Percentiles rank a stretch among this genome's conserved stretches.
These are phyloP conservation scores for Anastrepha ludens DNA, from an alignment of 1,140 invertebrate species.

Conservation along the genomic window DNA sequence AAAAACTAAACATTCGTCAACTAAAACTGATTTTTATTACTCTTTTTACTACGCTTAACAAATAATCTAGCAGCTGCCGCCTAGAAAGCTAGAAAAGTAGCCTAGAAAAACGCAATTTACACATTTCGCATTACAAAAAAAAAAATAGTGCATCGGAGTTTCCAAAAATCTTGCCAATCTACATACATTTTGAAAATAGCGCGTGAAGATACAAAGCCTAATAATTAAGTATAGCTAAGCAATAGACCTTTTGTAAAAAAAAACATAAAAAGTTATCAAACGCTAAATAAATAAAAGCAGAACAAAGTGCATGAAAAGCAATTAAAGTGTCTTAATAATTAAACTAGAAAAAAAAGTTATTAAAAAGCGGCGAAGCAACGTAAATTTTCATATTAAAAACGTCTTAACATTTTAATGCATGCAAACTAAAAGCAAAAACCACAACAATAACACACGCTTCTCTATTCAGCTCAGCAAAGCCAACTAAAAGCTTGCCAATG, in stretches of 20 bases:
- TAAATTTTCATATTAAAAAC: slow-evolving; percentile 10
- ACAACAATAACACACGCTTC: slow-evolving; percentile 15
- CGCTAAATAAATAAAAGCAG: slow-evolving; percentile 52
- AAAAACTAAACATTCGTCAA: slow-evolving; percentile 52
- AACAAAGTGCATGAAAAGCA: slow-evolving; percentile 65
- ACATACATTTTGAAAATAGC: not conserved
- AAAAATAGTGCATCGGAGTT: not conserved
- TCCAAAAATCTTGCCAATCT: slow-evolving; percentile 5
- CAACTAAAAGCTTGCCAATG: slow-evolving; percentile 55
- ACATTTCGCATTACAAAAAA: not conserved
- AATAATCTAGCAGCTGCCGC: no score
- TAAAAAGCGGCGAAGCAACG: not conserved
- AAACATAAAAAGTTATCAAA: slow-evolving; percentile 43
- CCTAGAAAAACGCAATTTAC: not conserved
- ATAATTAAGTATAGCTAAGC: not conserved
- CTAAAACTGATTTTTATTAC: slow-evolving; percentile 56
- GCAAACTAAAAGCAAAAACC: not conserved
- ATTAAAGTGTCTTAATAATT: slow-evolving; percentile 68
- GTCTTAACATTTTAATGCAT: slow-evolving; percentile 33
- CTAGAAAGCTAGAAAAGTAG: no score
- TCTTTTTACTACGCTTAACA: not conserved
- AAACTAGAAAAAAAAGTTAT: slow-evolving; percentile 5
- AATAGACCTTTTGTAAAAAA: not conserved
- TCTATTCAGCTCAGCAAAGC: not conserved
- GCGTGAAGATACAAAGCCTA: not conserved